Percentiles rank a stretch among this genome's conserved stretches.
phyloP scores from a whole-genome alignment of 2,797 vertebrate species.

The Luscinia megarhynchos region DNA sequence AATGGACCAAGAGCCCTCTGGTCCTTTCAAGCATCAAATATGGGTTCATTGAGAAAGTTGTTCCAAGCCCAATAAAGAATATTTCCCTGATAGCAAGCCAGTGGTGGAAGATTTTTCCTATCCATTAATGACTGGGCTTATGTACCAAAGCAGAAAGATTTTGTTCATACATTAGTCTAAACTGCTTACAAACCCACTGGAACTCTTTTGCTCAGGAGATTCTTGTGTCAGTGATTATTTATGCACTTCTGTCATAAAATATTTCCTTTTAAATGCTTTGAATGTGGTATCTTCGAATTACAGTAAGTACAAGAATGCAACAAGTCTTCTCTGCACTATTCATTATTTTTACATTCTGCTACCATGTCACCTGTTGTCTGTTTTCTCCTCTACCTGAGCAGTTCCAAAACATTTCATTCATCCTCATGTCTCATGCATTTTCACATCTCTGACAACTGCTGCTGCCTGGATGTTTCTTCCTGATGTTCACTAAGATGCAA shows the following conservation, averaged over 20 bases:
- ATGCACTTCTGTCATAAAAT: not conserved
- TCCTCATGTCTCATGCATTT: not conserved
- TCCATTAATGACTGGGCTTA: not conserved
- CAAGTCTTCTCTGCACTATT: not conserved
- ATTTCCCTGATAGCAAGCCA: not conserved
- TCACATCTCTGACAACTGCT: not conserved
- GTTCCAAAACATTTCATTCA: not conserved
- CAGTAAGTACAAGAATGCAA: not conserved
- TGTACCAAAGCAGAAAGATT: not conserved
- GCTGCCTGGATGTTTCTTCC: not conserved
- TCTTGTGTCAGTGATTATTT: slow-evolving; percentile 3
- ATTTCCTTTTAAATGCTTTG: slow-evolving; percentile 5
- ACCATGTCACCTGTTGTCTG: not conserved
- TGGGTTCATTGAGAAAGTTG: not conserved
- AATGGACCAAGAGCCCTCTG: not conserved
- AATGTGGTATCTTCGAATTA: slow-evolving; percentile 21
- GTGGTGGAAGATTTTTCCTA: not conserved
- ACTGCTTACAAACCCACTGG: not conserved
- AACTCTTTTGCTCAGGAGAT: not conserved
- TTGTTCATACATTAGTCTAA: not conserved
- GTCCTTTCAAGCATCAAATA: not conserved
- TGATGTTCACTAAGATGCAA: not conserved
- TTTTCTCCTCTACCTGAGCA: not conserved
- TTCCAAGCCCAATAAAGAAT: not conserved
- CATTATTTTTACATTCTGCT: slow-evolving; percentile 7